Percentiles rank a stretch among this genome's conserved stretches.
Evolutionary conservation across 1,140 invertebrate species (phyloP).

Genomic region (Wiebesia pumilae): DNA sequence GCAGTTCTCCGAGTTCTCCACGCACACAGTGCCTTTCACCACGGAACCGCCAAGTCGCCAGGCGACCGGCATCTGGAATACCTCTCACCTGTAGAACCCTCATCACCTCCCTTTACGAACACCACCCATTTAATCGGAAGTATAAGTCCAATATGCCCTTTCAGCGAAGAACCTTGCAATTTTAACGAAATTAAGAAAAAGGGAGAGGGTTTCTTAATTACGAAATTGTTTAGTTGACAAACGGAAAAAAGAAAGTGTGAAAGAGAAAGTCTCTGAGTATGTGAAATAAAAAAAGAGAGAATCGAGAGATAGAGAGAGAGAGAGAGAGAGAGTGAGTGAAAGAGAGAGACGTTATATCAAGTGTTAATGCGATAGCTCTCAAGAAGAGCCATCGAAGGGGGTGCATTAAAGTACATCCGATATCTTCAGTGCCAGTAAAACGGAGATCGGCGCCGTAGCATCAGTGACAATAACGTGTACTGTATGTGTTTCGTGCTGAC

Average conservation of each 20-base stretch:
- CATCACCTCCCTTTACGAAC: neutral
- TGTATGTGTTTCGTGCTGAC: neutral
- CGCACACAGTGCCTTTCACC: conserved; percentile 49
- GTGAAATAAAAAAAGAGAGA: neutral
- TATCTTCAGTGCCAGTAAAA: neutral
- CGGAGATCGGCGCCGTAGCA: neutral
- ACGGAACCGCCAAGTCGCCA: conserved; percentile 38
- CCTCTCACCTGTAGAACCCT: conserved; percentile 24
- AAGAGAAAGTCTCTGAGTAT: conserved; percentile 11
- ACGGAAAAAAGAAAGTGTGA: neutral
- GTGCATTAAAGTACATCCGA: neutral
- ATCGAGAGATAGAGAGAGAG: neutral
- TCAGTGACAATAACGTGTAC: neutral
- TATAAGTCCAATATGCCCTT: neutral
- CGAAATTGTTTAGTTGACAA: neutral
- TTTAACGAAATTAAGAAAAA: neutral
- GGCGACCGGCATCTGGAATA: conserved; percentile 29
- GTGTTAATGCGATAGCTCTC: neutral
- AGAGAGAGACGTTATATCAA: neutral
- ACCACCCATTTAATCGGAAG: neutral
- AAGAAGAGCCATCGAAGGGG: neutral
- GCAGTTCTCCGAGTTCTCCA: conserved; percentile 50
- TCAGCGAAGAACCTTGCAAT: neutral
- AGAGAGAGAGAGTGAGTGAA: neutral
- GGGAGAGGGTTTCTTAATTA: neutral